Evolutionary conservation across 2,113 vertebrate species (phyloP), one percentile per base, ranked within the genome.

Genomic region (Sisor rabdophorus): DNA sequence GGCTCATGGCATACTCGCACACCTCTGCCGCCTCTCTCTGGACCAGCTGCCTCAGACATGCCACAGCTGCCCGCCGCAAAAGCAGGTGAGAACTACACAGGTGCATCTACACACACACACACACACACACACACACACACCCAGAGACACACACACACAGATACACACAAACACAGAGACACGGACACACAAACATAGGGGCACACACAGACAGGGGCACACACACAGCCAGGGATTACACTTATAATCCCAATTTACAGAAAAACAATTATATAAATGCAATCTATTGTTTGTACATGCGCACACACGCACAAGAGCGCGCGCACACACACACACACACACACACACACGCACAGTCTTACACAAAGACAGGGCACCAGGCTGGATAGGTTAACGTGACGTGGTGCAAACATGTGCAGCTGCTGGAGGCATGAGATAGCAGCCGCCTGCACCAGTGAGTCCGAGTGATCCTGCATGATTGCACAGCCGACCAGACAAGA

Each of bases 401-500:
- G 92, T 7, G 97, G 97, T 54, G 97, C 97, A 75, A 99, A 99
- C 97, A 99, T 99, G 83, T 99, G 97, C 78, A 99, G 94, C 83
- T 99, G 97, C 88, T 99, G 97, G 82, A 99, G 93, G 85, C 97
- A 99, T 44, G 97, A 98, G 86, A 99, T 99, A 77, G 97, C 97
- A 28, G 97, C 97, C 48, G 97, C 97, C 86, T 98, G 97, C 59
- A 99, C 97, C 0, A 99, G 93, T 0, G 97, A 98, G 79, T 98
- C 97, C 0, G 97, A 98, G 84, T 99, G 97, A 87, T 98, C 97
- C 89, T 99, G 97, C 82, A 98, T 98, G 86, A 99, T 99, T n/a
- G 97, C 96, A 84, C 97, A 99, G 22, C 97, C 97, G 81, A 98
- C 97, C 87, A 98, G 91, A 83, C 97, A 99, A 17, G 97, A 99